A percentile compares a stretch with the other conserved stretches of the same genome.
Conservation (phyloP, 1,140 invertebrate species). For the Listronotus bonariensis region DNA sequence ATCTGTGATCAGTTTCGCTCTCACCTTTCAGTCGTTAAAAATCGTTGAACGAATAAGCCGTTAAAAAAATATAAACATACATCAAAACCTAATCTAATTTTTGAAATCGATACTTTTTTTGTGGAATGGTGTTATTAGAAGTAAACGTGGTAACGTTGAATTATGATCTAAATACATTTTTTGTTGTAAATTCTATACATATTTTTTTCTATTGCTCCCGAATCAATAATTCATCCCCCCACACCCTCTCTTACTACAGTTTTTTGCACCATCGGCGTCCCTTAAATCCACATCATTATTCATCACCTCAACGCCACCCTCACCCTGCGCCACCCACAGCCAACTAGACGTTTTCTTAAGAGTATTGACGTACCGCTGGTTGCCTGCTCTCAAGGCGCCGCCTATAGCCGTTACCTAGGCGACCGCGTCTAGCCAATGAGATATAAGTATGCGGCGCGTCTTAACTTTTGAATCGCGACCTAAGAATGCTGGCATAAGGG, state of each 20-base stretch:
- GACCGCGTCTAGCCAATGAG: slow-evolving; percentile 37
- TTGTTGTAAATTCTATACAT: too few species aligned
- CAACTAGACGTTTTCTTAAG: slow-evolving; percentile 29
- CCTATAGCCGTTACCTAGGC: slow-evolving; percentile 33
- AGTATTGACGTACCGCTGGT: slow-evolving; percentile 31
- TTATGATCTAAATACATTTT: too few species aligned
- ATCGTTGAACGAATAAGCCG: too few species aligned
- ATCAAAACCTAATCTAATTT: too few species aligned
- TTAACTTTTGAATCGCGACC: slow-evolving; percentile 35
- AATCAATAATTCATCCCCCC: background rate
- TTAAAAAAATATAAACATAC: too few species aligned
- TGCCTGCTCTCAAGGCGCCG: slow-evolving; percentile 35
- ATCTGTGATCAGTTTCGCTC: too few species aligned
- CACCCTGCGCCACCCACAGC: background rate
- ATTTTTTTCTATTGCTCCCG: too few species aligned
- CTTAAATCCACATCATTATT: slow-evolving; percentile 18
- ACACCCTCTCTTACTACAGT: background rate
- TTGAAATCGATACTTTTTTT: too few species aligned
- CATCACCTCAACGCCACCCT: slow-evolving; percentile 12
- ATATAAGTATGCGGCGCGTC: slow-evolving; percentile 36
- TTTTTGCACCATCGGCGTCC: slow-evolving; percentile 11
- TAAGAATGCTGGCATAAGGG: slow-evolving; percentile 38
- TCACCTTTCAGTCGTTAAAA: too few species aligned
- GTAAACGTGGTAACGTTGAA: too few species aligned
- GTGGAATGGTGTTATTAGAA: too few species aligned